Base-by-base conservation (phyloP, 2,888 invertebrate species). In the Eulithis testata region DNA sequence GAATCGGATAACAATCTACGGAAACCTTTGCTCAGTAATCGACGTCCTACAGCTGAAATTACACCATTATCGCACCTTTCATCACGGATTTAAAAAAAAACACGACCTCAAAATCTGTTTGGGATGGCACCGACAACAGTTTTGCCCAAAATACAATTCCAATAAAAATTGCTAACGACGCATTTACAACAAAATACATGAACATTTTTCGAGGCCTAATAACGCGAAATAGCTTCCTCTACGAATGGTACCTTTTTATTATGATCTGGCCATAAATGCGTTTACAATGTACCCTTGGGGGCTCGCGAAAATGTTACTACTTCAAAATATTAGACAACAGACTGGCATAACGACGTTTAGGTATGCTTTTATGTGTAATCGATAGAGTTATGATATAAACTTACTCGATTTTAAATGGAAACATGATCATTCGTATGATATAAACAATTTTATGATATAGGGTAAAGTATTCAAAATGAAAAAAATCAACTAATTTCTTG, bases 331-430 rank as follows among this genome's bases (percentile, higher is more conserved):
- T 63, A 69, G 60, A 69, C 72, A 77, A 74, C 60, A 56, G 51
- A 27, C 12, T 11, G 37, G 21, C 31, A 31, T 55, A 52, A 52
- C 55, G 36, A 64, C 44, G 75, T 74, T 78, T 77, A 75, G 77
- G 77, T 77, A 79, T 77, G 76, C 73, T 76, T 76, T 84, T 83
- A 84, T 75, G 71, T 76, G 68, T 73, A 80, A 83, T 82, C 80
- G 78, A 82, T 83, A 65, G 65, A 64, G 74, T 73, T 74, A 74
- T 72, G 66, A 70, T 36, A 52, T 65, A 63, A 58, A 55, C 40
- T 49, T 58, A 51, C 51, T 27, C 49, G 40, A 21, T 49, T 56
- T 59, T 60, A 50, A 56, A 60, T 72, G 51, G 58, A 69, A 61
- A 67, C 70, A 64, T 67, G 57, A 49, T 68, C 61, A 69, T 68